Conservation (phyloP, 2,113 vertebrate genomes). For the Charadrius vociferus region DNA sequence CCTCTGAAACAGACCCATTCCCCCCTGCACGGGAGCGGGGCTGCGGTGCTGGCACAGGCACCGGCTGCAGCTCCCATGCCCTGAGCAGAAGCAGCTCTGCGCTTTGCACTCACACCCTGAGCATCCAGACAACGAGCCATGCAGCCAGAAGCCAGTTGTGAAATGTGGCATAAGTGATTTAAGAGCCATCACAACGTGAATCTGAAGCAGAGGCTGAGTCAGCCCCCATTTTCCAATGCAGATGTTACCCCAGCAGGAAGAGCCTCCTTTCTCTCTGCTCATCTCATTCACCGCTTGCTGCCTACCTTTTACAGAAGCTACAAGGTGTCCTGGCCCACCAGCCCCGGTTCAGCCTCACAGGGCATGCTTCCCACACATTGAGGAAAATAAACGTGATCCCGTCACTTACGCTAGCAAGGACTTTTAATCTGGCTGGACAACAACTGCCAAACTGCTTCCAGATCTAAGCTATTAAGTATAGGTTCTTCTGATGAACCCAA, state of each 20-base stretch:
- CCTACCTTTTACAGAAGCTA: background rate
- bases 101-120: background rate
- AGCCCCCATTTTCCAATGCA: background rate
- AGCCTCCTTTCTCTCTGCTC: background rate
- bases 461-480: background rate
- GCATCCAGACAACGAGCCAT: rapidly evolving
- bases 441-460: background rate
- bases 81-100: background rate
- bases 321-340: background rate
- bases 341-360: background rate
- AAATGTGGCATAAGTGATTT: background rate
- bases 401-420: background rate
- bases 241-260: background rate
- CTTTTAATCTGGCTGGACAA: background rate
- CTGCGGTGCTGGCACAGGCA: rapidly evolving
- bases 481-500: background rate
- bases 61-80: rapidly evolving
- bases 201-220: background rate
- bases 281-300: background rate
- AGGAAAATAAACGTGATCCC: background rate
- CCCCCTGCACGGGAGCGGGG: rapidly evolving
- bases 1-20: rapidly evolving
- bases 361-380: background rate
- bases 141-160: background rate
- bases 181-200: background rate